A percentile compares a stretch with the other conserved stretches of the same genome.
phyloP scores from a whole-genome alignment of 2,888 invertebrate species.

The Diarsia brunnea region DNA sequence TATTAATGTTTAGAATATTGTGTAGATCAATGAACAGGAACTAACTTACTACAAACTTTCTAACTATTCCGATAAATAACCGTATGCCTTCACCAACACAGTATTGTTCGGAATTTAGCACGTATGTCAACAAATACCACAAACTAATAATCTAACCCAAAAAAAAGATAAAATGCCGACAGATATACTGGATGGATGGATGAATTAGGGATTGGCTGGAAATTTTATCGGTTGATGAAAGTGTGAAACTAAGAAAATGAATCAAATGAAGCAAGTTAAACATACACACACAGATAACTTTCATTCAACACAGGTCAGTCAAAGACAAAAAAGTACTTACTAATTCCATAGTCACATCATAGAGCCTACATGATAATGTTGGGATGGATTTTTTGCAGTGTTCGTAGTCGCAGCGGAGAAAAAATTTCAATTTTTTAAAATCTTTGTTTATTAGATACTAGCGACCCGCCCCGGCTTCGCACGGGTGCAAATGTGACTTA shows the following conservation, averaged over 20 bases:
- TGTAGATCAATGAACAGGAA: background rate
- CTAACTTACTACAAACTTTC: conserved; percentile 53
- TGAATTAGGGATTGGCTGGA: conserved; percentile 45
- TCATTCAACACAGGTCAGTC: background rate
- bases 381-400: no score
- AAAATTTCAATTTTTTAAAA: no score
- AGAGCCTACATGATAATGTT: no score
- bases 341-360: background rate
- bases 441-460: no score
- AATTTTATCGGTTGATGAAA: conserved; percentile 45
- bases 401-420: no score
- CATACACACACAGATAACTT: background rate
- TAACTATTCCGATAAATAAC: conserved; percentile 31
- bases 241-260: conserved; percentile 23
- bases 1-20: background rate
- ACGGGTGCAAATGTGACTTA: no score
- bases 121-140: conserved; percentile 52
- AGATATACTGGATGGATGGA: conserved; percentile 46
- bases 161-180: conserved; percentile 47
- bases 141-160: conserved; percentile 41
- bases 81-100: conserved; percentile 36
- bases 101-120: conserved; percentile 34
- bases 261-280: conserved; percentile 21
- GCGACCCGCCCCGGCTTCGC: no score
- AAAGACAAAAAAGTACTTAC: background rate